Evolutionary conservation across 2,797 vertebrate species (phyloP).

Genomic region (Propithecus deckenii): DNA sequence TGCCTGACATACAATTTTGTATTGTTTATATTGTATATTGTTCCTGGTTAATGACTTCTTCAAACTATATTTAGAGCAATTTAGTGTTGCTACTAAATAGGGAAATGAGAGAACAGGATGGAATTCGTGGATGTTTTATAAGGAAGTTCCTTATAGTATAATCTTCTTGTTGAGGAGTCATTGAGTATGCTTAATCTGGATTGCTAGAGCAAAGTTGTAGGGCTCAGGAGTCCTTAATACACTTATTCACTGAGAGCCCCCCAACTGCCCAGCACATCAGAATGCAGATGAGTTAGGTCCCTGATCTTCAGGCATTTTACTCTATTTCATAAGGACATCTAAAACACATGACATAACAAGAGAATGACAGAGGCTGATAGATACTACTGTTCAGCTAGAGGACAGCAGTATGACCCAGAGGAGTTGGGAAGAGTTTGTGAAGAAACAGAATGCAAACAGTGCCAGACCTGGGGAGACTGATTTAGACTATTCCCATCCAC

Average conservation of each 20-base stretch:
- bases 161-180: not conserved
- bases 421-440: not conserved
- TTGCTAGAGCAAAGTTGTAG: not conserved
- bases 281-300: not conserved
- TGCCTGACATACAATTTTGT: not conserved
- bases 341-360: not conserved
- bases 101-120: not conserved
- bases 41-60: slow-evolving; percentile 43
- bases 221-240: not conserved
- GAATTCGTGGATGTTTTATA: not conserved
- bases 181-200: not conserved
- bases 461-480: not conserved
- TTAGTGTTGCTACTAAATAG: not conserved
- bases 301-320: not conserved
- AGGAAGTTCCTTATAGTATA: not conserved
- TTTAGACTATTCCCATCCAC: fast-evolving
- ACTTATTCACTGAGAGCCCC: not conserved
- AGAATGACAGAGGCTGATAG: not conserved
- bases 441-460: not conserved
- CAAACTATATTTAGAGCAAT: slow-evolving; percentile 40
- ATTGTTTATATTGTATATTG: not conserved
- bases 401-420: not conserved
- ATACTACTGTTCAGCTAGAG: not conserved
- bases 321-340: not conserved
- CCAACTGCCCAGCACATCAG: not conserved